A percentile compares a stretch with the other conserved stretches of the same genome.
phyloP scores from a whole-genome alignment of 1,140 invertebrate species.

The Anadara kagoshimensis region DNA sequence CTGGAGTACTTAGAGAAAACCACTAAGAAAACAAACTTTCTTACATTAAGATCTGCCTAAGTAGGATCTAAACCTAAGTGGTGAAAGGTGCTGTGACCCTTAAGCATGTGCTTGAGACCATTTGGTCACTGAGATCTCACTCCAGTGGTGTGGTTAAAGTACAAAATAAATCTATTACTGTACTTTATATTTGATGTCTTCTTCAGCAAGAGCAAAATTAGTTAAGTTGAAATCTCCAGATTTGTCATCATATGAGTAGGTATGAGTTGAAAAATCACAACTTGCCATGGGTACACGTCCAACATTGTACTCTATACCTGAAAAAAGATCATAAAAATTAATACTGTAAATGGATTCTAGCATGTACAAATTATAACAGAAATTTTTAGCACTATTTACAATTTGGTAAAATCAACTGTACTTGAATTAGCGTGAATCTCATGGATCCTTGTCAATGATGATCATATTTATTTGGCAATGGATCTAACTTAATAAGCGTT shows the following conservation, averaged over 20 bases:
- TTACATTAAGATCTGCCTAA: too few relatives aligned
- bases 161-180: too few relatives aligned
- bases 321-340: conserved; percentile 13
- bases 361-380: not conserved
- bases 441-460: too few relatives aligned
- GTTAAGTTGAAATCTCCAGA: conserved; percentile 79
- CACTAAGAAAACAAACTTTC: too few relatives aligned
- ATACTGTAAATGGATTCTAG: not conserved
- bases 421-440: not conserved
- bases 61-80: too few relatives aligned
- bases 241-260: conserved; percentile 83
- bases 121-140: too few relatives aligned
- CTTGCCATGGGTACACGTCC: conserved; percentile 83
- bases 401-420: not conserved
- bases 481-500: too few relatives aligned
- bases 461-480: too few relatives aligned
- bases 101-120: too few relatives aligned
- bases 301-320: conserved; percentile 82
- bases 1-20: too few relatives aligned
- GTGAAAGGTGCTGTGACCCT: too few relatives aligned
- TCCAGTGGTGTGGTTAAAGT: too few relatives aligned
- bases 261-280: conserved; percentile 84
- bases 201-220: conserved; percentile 80
- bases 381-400: not conserved
- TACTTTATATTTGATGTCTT: conserved; percentile 82